These are phyloP conservation scores for Chanos chanos DNA, from an alignment of 2,797 vertebrate species.

Conservation along the genomic window DNA sequence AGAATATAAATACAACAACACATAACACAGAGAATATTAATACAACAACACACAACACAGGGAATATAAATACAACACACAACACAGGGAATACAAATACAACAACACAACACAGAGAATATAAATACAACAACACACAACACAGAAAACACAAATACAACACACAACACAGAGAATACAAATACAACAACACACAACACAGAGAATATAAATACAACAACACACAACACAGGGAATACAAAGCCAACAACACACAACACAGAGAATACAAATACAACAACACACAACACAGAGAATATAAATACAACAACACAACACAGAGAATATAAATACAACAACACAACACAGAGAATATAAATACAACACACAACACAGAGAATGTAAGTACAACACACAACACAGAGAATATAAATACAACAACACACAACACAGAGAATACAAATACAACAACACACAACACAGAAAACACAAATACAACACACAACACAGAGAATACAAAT, in stretches of 20 bases:
- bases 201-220: not conserved
- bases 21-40: slow-evolving; percentile 8
- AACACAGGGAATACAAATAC: too few species aligned
- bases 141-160: not conserved
- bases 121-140: too few species aligned
- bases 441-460: not conserved
- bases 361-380: slow-evolving; percentile 6
- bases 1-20: not conserved
- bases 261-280: not conserved
- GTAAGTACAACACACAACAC: not conserved
- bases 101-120: slow-evolving; percentile 4
- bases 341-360: not conserved
- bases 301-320: slow-evolving; percentile 2
- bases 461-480: not conserved
- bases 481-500: slow-evolving; percentile 10
- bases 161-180: slow-evolving; percentile 6
- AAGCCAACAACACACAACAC: not conserved
- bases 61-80: slow-evolving; percentile 1
- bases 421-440: slow-evolving; percentile 6
- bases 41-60: not conserved
- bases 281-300: too few species aligned
- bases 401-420: not conserved
- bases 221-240: slow-evolving; percentile 6
- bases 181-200: not conserved
- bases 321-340: too few species aligned